Percentiles rank a stretch among this genome's conserved stretches.
Evolutionary conservation across 64 coral and sea anemone genomes (phyloP).

Genomic region (Montipora cactus): DNA sequence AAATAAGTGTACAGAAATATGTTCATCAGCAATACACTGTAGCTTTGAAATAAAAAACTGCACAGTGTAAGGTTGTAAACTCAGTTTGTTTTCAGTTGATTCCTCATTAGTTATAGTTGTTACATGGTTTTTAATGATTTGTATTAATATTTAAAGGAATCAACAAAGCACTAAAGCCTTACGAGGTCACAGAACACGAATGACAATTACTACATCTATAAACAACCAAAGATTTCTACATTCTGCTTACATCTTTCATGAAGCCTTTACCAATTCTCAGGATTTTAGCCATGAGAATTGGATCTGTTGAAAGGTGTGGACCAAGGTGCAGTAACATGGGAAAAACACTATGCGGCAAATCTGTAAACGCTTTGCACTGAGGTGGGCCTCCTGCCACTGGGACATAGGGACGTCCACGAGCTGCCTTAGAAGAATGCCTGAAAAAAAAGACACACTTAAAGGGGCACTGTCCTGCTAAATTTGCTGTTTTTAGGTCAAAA

Average conservation of each 20-base stretch:
- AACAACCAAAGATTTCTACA: background rate
- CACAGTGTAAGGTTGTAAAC: no score
- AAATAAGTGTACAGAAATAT: background rate
- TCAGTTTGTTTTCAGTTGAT: background rate
- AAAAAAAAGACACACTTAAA: background rate
- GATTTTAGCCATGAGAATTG: constrained; percentile 93
- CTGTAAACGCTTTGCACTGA: constrained; percentile 72
- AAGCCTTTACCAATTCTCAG: constrained; percentile 94
- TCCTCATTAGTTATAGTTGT: constrained; percentile 5
- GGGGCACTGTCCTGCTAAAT: background rate
- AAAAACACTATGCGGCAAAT: constrained; percentile 80
- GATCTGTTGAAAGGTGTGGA: constrained; percentile 92
- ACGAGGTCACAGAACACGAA: background rate
- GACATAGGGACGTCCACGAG: constrained; percentile 85
- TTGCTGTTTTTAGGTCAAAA: no score
- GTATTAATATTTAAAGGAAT: background rate
- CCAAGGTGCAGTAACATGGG: constrained; percentile 91
- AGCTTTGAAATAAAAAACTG: background rate
- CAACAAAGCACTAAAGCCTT: no score
- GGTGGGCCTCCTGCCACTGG: constrained; percentile 78
- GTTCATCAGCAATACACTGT: background rate
- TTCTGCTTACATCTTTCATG: constrained; percentile 89
- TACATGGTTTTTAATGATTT: constrained; percentile 8
- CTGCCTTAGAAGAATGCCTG: constrained; percentile 95
- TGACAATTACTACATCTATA: background rate